phyloP scores from a whole-genome alignment of 2,797 vertebrate species.

The Limosa lapponica region DNA sequence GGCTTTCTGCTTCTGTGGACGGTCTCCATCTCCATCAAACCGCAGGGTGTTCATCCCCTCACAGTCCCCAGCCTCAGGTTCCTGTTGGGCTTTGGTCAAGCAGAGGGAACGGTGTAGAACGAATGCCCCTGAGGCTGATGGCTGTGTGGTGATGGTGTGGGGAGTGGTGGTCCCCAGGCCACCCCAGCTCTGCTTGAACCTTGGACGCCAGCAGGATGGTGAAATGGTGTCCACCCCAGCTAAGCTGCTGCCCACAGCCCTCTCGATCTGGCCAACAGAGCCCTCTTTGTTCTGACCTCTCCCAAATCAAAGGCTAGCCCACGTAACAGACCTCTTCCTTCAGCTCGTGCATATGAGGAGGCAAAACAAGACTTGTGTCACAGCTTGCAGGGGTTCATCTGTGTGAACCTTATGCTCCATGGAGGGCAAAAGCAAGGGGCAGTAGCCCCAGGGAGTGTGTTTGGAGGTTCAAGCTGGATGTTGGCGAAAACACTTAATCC shows the following conservation, averaged over 20 bases:
- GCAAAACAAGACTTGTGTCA: not conserved
- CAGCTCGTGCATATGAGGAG: rapidly evolving
- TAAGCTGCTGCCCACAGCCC: not conserved
- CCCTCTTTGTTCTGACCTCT: not conserved
- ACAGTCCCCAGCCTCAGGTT: not conserved
- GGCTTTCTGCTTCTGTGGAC: not conserved
- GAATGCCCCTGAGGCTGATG: not conserved
- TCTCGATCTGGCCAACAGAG: not conserved
- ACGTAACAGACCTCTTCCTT: not conserved
- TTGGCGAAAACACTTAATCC: not conserved
- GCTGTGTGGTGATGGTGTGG: not conserved
- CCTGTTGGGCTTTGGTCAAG: not conserved
- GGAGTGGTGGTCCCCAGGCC: not conserved
- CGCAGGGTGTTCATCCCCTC: not conserved
- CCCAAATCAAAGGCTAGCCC: not conserved
- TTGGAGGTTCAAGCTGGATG: not conserved
- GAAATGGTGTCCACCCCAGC: not conserved
- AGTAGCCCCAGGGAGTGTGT: not conserved
- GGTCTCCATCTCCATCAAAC: not conserved
- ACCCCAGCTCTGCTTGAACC: not conserved
- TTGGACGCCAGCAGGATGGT: not conserved
- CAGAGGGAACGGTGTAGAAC: not conserved
- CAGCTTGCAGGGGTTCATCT: not conserved
- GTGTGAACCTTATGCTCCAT: not conserved
- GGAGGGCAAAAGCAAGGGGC: not conserved